Evolutionary conservation across 2,888 invertebrate genomes (phyloP).

Genomic region (Diplolepis rosae): DNA sequence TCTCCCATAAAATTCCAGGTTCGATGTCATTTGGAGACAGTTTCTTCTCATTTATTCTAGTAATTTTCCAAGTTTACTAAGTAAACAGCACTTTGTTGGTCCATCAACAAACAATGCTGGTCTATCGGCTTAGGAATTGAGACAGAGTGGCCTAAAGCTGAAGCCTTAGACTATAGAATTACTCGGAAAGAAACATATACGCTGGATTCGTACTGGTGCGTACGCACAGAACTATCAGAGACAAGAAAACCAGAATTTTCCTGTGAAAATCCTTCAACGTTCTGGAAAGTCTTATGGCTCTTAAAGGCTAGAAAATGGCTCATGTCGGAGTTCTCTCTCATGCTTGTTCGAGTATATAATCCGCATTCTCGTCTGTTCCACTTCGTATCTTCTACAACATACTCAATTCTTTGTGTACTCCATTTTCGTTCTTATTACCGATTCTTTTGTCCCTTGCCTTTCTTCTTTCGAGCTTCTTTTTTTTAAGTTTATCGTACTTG

Average conservation of each 20-base stretch:
- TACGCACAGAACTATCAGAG: background rate
- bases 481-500: background rate
- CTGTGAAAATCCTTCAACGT: background rate
- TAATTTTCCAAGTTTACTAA: background rate
- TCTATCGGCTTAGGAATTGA: background rate
- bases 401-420: background rate
- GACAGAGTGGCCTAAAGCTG: background rate
- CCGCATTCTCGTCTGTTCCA: slow-evolving; percentile 27
- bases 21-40: background rate
- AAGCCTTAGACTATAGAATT: slow-evolving; percentile 2
- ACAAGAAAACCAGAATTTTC: background rate
- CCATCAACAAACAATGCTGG: background rate
- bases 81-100: background rate
- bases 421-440: slow-evolving; percentile 18
- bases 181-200: slow-evolving; percentile 19
- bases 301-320: slow-evolving; percentile 26
- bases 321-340: slow-evolving; percentile 1
- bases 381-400: slow-evolving; percentile 16
- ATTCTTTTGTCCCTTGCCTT: background rate
- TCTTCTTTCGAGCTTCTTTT: background rate
- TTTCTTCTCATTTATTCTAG: background rate
- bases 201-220: background rate
- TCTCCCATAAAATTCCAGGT: background rate
- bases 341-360: slow-evolving; percentile 29
- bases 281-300: slow-evolving; percentile 24